Conservation (phyloP, 2,797 vertebrate species). For the Falco berigora region DNA sequence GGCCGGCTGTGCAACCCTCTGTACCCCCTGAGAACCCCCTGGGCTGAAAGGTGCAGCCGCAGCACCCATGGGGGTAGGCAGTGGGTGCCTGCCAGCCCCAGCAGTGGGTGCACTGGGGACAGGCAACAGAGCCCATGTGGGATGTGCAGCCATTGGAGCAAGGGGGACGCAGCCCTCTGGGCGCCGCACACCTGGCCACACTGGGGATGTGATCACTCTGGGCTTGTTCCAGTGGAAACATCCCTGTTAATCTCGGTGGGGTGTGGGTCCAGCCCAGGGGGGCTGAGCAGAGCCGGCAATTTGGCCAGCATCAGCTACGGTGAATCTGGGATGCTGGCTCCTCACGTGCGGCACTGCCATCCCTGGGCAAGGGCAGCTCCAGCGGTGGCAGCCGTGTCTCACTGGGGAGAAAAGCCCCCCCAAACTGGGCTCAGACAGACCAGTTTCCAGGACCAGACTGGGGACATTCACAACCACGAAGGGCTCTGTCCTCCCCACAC, state of each 20-base stretch:
- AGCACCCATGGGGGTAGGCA: neutral
- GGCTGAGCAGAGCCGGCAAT: neutral
- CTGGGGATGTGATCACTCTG: neutral
- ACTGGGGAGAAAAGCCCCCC: neutral
- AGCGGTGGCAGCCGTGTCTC: accelerated
- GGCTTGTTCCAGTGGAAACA: neutral
- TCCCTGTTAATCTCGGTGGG: neutral
- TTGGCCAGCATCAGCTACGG: accelerated
- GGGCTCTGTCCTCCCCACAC: neutral
- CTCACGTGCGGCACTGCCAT: neutral
- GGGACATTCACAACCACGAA: neutral
- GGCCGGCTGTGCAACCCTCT: accelerated
- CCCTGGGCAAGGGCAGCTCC: accelerated
- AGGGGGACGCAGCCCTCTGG: neutral
- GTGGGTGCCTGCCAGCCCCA: neutral
- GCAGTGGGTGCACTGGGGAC: neutral
- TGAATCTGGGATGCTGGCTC: neutral
- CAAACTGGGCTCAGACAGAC: neutral
- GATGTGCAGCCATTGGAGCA: accelerated
- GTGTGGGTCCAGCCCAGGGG: neutral
- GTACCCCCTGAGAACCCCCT: neutral
- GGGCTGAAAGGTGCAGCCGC: neutral
- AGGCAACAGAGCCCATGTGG: accelerated
- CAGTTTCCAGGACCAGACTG: neutral
- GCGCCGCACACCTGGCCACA: accelerated